Evolutionary conservation across 2,888 invertebrate genomes (phyloP), one percentile per base, ranked within the genome.

Genomic region (Polyommatus iphigenia): DNA sequence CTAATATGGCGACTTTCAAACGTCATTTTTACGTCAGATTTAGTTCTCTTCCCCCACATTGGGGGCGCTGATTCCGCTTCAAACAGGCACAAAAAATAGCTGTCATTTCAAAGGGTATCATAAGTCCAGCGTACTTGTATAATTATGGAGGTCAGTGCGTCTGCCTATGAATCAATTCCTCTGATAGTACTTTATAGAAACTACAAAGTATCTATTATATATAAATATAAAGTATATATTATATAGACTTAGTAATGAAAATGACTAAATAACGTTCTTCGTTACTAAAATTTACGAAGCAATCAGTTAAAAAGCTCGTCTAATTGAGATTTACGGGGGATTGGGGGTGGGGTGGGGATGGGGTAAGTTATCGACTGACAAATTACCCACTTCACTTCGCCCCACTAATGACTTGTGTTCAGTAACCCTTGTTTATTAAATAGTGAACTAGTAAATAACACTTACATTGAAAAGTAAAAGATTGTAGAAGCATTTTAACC

Each of bases 341-440:
- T 1, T 24, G 67, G 67, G 67, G 20, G 15, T 54, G 54, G 13
- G 18, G 54, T 18, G 54, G 54, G 18, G 18, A 54, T 54, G 67
- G 67, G 67, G 67, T 67, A 29, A 67, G 67, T 67, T 67, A 67
- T 67, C 15, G 67, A 67, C 29, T 32, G 32, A 67, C 67, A 67
- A 67, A 67, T 67, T 67, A 67, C 67, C 67, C 29, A 67, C 67
- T 67, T 67, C 15, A 67, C 32, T 32, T 29, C 67, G 32, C 67
- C 15, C 29, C 67, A 67, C 67, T 67, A 67, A 67, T 67, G 75
- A 24, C 15, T 54, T 20, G 73, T 50, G 73, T 67, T 75, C 50
- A 50, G 75, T 54, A 24, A 75, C 46, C 75, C 54, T 54, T 75
- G 46, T 75, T 46, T 75, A 75, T 54, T 75, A 50, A 46, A 50